Base-by-base conservation (phyloP, 2,113 vertebrate species). In the Peromyscus polionotus region DNA sequence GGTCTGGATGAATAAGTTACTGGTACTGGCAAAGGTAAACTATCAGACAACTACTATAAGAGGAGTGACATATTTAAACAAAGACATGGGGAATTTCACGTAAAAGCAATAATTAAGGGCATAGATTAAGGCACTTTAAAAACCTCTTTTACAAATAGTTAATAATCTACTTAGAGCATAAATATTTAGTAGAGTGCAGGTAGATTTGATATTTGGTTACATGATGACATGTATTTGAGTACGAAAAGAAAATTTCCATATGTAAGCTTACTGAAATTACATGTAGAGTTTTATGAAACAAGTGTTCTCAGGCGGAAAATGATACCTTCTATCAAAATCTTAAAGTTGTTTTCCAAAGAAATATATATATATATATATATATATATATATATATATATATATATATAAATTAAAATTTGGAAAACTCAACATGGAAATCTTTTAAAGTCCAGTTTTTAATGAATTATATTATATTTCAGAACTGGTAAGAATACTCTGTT, bases 61-160 rank as follows among this genome's bases (percentile, higher is more conserved):
- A 94, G 16, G 67, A 9, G 51, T 87, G 96, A 76, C 36, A 14
- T 95, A 65, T 93, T 95, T 93, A 95, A 96, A 86, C 20, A 33
- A 95, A 96, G 83, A 65, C 88, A 77, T 6, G 70, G 61, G 7
- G 16, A 86, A 97, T 42, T 75, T 14, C 26, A 83, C n/a, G 20
- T 33, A 90, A 63, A 67, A 94, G 51, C 93, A 91, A 28, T 7
- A 96, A 95, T 91, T 86, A 87, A 92, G 33, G n/a, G 10, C 61
- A 93, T 48, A 75, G 42, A 61, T 83, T 68, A 76, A 65, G 3
- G 59, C 54, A 93, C 26, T 24, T 86, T 91, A 88, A 95, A 87
- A 70, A 95, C 97, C 93, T 95, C 65, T 94, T 36, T 61, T 90
- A 65, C 39, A 86, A 88, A 86, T 92, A 76, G 68, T 57, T 96